Percentiles rank a stretch among this genome's conserved stretches.
Conservation (phyloP, 2,888 invertebrate species). For the Strigamia maritima region DNA sequence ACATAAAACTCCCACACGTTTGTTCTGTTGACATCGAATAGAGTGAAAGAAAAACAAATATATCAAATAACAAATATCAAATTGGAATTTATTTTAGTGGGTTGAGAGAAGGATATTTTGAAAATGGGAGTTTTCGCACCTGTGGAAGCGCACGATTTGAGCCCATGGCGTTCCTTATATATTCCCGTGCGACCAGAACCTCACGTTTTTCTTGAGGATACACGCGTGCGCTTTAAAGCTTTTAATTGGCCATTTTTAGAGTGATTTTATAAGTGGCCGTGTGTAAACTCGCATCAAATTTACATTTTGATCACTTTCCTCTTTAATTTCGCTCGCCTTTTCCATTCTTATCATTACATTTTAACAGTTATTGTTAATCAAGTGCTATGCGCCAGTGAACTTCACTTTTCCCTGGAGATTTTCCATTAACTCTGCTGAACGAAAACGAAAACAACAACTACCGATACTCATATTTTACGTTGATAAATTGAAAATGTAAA, state of each 20-base stretch:
- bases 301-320: not conserved
- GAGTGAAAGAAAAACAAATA: not conserved
- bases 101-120: not conserved
- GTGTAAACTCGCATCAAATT: not conserved
- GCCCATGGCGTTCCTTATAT: not conserved
- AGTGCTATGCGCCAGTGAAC: not conserved
- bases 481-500: not conserved
- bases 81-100: not conserved
- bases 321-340: constrained; percentile 2
- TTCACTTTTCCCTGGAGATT: constrained; percentile 20
- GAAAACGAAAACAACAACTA: not conserved
- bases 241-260: not conserved
- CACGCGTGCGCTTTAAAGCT: not conserved
- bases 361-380: constrained; percentile 27
- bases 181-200: constrained; percentile 10
- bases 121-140: constrained; percentile 11
- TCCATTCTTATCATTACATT: not conserved
- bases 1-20: not conserved
- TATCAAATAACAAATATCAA: not conserved
- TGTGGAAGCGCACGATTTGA: not conserved
- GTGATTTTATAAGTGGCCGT: not conserved
- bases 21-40: not conserved
- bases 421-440: not conserved
- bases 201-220: constrained; percentile 19
- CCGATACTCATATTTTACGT: not conserved